These are phyloP conservation scores for Drosophila anceps DNA, from an alignment of 2,888 invertebrate genomes.

Conservation along the genomic window DNA sequence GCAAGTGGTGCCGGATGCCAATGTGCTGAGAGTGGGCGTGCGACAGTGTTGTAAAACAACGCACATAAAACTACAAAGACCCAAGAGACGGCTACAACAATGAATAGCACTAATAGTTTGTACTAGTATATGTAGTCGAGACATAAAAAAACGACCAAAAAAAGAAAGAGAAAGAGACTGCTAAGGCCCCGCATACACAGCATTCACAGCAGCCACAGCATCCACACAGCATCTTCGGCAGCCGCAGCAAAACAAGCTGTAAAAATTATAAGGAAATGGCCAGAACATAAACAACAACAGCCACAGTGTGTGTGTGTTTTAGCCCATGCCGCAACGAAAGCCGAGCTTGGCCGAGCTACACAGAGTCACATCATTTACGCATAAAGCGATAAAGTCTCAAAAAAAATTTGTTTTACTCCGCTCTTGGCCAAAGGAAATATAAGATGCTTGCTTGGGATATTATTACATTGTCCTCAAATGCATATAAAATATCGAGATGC, in stretches of 20 bases:
- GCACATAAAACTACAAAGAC: conserved; percentile 67
- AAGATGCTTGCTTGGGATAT: neutral
- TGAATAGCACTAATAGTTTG: conserved; percentile 71
- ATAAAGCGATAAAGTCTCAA: conserved; percentile 21
- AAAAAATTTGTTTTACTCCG: conserved; percentile 12
- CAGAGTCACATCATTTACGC: conserved; percentile 59
- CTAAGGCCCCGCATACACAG: conserved; percentile 13
- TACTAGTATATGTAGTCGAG: conserved; percentile 33
- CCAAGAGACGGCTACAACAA: conserved; percentile 53
- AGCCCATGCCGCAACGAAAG: conserved; percentile 44
- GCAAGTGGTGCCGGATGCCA: conserved; percentile 41
- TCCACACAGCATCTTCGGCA: conserved; percentile 43
- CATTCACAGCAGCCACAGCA: conserved; percentile 27
- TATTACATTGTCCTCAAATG: no score
- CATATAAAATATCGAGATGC: neutral
- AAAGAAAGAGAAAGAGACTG: neutral
- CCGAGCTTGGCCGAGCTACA: conserved; percentile 41
- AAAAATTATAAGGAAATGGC: conserved; percentile 75
- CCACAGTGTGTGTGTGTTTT: conserved; percentile 31
- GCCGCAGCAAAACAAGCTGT: conserved; percentile 70
- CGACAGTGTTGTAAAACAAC: conserved; percentile 64
- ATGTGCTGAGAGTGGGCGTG: conserved; percentile 40
- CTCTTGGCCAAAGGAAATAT: neutral
- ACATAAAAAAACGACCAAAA: conserved; percentile 55
- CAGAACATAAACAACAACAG: conserved; percentile 55